Conservation (phyloP, 2,888 invertebrate genomes). For the Drosophila siamana region DNA sequence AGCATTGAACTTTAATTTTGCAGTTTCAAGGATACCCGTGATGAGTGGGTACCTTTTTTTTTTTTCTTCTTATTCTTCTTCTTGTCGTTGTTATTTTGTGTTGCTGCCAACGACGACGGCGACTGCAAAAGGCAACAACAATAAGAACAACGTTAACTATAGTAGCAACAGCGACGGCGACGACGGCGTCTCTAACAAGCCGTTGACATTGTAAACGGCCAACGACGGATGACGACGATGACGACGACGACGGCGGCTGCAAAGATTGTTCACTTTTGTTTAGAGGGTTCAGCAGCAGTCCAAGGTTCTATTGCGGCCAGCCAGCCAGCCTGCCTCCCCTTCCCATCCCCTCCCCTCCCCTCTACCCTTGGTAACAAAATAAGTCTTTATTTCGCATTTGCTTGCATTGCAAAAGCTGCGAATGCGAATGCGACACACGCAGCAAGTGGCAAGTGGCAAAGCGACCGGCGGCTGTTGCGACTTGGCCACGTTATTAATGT, state of each 20-base stretch:
- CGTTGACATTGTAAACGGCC: constrained; percentile 75
- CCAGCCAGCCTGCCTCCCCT: constrained; percentile 15
- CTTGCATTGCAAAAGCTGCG: neutral
- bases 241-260: constrained; percentile 33
- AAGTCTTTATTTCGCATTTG: constrained; percentile 33
- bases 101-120: constrained; percentile 11
- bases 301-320: constrained; percentile 74
- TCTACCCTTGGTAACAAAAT: constrained; percentile 1
- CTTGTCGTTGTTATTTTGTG: no score
- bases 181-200: constrained; percentile 49
- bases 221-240: constrained; percentile 61
- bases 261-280: constrained; percentile 67
- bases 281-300: constrained; percentile 66
- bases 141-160: neutral
- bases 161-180: constrained; percentile 19
- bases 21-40: constrained; percentile 70
- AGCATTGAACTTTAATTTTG: constrained; percentile 77
- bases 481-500: constrained; percentile 74
- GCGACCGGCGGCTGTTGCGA: constrained; percentile 33
- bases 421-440: constrained; percentile 11
- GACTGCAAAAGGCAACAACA: constrained; percentile 6
- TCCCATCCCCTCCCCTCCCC: neutral
- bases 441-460: constrained; percentile 14
- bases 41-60: constrained; percentile 42
- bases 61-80: no score